A percentile compares a stretch with the other conserved stretches of the same genome.
Evolutionary conservation across 1,140 invertebrate genomes (phyloP).

Genomic region (Panulirus ornatus): DNA sequence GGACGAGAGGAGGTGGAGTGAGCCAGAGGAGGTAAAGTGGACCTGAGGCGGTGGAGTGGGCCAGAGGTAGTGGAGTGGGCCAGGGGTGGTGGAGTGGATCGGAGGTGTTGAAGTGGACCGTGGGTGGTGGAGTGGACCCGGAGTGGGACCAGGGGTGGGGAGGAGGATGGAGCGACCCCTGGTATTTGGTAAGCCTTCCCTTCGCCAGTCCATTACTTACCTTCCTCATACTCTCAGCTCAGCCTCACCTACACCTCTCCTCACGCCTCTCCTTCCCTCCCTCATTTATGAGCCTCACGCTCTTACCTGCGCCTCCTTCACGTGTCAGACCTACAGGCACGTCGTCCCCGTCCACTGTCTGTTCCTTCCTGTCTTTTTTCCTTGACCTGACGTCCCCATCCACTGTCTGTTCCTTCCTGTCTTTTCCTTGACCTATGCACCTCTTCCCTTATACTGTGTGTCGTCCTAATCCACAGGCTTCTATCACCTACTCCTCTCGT

Average conservation of each 20-base stretch:
- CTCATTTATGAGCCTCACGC: neutral
- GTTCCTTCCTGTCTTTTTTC: neutral
- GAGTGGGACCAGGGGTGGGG: too few species aligned
- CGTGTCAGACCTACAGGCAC: neutral
- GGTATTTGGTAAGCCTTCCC: too few species aligned
- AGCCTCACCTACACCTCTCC: too few species aligned
- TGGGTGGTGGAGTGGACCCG: too few species aligned
- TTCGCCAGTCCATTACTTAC: too few species aligned
- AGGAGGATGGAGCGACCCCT: too few species aligned
- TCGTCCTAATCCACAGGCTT: too few species aligned
- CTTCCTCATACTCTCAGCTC: too few species aligned
- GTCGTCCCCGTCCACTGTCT: neutral
- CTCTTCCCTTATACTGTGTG: too few species aligned
- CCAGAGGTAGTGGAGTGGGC: neutral
- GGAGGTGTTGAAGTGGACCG: too few species aligned
- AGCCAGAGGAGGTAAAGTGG: neutral
- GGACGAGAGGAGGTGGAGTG: neutral
- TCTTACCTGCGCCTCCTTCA: neutral
- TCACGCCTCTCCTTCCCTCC: neutral
- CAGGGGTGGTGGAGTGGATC: neutral
- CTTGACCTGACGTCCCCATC: neutral
- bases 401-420: neutral
- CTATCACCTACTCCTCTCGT: neutral
- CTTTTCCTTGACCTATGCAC: neutral
- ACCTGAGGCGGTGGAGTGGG: neutral